Base-by-base conservation (phyloP, 2,888 invertebrate species). In the Pachycephus smyrnensis region DNA sequence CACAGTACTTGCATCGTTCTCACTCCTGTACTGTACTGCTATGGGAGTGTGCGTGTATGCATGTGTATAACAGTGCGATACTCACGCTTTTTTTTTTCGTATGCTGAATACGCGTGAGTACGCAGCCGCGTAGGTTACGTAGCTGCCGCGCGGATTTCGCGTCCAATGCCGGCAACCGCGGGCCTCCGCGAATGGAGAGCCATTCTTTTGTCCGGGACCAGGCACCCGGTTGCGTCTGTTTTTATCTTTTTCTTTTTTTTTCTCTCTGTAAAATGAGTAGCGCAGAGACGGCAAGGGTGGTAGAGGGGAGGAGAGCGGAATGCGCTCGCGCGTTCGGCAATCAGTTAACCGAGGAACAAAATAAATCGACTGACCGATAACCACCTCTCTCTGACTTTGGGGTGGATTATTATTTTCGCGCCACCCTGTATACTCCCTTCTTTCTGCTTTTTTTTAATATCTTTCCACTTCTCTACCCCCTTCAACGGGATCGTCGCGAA, bases 331-430 rank as follows among this genome's bases (percentile, higher is more conserved):
- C 79, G 80, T 83, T 84, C 83, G 82, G 81, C 84, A 84, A 84
- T 84, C 84, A 83, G 82, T 81, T 80, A 81, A 77, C 75, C 77
- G 82, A 77, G 75, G 80, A 77, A 69, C 76, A 83, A 80, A 69
- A 78, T 33, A n/a, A 73, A 73, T 73, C 74, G 74, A 73, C 74
- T 33, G 74, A 33, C 74, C 36, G n/a, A 32, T 30, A 35, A 32
- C 33, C 36, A 33, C 74, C 40, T 55, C 40, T 55, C 23, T 55
- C 40, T 55, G 40, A 23, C 40, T 55, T 55, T n/a, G n/a, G 74
- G 74, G 74, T 32, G 74, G 74, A 73, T 73, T 35, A 73, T 73
- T 76, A 69, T 78, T 76, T 68, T 76, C 78, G 15, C 68, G 76
- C 75, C 69, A 55, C 40, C 23, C 40, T 55, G 40, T 55, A 55